These are phyloP conservation scores for Stylophora pistillata DNA, from an alignment of 64 coral and sea anemone genomes.

Conservation along the genomic window DNA sequence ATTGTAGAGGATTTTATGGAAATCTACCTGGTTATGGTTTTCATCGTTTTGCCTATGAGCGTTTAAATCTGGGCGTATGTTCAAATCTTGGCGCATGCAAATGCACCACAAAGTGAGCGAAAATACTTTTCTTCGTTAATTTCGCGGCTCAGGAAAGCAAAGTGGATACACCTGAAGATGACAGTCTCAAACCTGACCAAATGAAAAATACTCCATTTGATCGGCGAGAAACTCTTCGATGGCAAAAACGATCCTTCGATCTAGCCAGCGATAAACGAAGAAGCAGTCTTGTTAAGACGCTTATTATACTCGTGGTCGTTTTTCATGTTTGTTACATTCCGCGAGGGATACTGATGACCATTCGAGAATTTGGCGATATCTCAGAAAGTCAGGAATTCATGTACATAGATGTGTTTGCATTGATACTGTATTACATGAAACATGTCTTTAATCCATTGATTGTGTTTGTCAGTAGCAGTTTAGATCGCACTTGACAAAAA, in stretches of 20 bases:
- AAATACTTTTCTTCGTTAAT: not conserved
- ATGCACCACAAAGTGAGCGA: constrained; percentile 5
- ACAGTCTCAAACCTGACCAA: not conserved
- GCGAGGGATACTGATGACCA: constrained; percentile 50
- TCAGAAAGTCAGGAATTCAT: not conserved
- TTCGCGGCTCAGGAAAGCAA: not conserved
- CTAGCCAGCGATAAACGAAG: constrained; percentile 1
- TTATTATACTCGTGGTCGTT: constrained; percentile 29
- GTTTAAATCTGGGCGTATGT: constrained; percentile 72
- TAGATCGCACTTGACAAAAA: not conserved
- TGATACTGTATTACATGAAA: constrained; percentile 31
- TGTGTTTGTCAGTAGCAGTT: constrained; percentile 8
- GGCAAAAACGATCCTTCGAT: not conserved
- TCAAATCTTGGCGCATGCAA: no score
- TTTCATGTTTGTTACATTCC: constrained; percentile 63
- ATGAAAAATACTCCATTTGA: not conserved
- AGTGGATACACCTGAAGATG: not conserved
- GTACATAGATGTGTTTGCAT: constrained; percentile 26
- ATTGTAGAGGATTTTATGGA: no score
- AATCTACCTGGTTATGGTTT: constrained; percentile 50
- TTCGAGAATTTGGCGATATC: constrained; percentile 7
- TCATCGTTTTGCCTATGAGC: constrained; percentile 38
- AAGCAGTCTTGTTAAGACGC: constrained; percentile 44
- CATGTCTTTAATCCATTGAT: constrained; percentile 46
- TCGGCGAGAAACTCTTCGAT: not conserved